Conservation (phyloP, 1,140 invertebrate species). For the Leucophenga varia region DNA sequence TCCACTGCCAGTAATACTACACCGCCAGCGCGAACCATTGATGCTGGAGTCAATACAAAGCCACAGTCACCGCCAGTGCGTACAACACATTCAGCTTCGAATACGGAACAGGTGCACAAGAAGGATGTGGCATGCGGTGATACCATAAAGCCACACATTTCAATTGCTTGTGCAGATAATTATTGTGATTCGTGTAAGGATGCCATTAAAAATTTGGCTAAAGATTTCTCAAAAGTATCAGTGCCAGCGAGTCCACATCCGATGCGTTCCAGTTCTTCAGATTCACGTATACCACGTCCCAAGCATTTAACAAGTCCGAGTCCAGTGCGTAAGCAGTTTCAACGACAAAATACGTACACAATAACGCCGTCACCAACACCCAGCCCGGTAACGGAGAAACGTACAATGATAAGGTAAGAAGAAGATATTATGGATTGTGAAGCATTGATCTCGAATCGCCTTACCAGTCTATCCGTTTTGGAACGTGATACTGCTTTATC, state of each 20-base stretch:
- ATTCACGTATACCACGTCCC: constrained; percentile 57
- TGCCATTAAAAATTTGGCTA: constrained; percentile 61
- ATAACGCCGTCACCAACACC: constrained; percentile 26
- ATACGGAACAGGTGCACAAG: constrained; percentile 46
- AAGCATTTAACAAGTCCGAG: constrained; percentile 56
- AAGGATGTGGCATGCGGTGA: constrained; percentile 62
- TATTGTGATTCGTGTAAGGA: constrained; percentile 70
- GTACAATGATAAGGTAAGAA: constrained; percentile 33
- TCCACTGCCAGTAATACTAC: constrained; percentile 34
- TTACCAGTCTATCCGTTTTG: too few species aligned
- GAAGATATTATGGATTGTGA: too few species aligned
- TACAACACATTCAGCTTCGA: constrained; percentile 36
- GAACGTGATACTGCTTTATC: too few species aligned
- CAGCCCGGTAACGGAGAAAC: constrained; percentile 37
- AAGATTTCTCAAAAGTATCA: constrained; percentile 55
- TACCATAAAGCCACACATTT: constrained; percentile 59
- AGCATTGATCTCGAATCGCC: too few species aligned
- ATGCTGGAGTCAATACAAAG: constrained; percentile 18
- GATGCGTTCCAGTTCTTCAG: constrained; percentile 28
- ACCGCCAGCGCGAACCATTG: constrained; percentile 1
- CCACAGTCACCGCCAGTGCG: constrained; percentile 1
- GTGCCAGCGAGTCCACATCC: neutral
- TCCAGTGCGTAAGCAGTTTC: constrained; percentile 54
- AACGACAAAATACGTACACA: constrained; percentile 60
- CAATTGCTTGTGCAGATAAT: constrained; percentile 60